phyloP scores from a whole-genome alignment of 2,113 vertebrate genomes.

The Oostethus manadensis region DNA sequence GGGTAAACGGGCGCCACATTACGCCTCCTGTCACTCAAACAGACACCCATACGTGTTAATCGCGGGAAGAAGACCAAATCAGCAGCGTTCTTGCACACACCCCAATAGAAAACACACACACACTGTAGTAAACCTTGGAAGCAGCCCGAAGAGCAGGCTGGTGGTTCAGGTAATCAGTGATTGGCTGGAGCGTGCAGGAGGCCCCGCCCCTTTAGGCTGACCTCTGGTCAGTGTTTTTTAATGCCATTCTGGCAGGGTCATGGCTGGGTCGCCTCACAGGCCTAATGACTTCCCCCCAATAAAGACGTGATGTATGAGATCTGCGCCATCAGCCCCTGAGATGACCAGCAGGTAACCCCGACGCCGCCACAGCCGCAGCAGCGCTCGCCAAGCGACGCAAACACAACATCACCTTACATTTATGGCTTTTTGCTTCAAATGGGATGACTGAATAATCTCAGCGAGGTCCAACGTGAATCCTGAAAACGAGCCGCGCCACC shows the following conservation, averaged over 20 bases:
- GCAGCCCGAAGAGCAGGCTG: conserved; percentile 4
- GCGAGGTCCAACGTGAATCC: background rate
- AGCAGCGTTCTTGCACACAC: background rate
- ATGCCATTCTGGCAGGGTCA: conserved; percentile 63
- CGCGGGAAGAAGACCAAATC: background rate
- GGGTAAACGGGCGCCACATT: conserved; percentile 63
- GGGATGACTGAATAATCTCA: background rate
- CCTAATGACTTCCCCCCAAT: conserved; percentile 77
- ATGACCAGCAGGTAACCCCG: conserved; percentile 61
- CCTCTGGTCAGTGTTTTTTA: conserved; percentile 59
- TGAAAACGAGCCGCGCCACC: background rate
- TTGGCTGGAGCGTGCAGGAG: conserved; percentile 31
- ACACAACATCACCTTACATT: too few species aligned
- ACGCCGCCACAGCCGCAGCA: background rate
- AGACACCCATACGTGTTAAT: conserved; percentile 25
- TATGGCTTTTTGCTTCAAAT: too few species aligned
- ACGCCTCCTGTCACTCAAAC: conserved; percentile 53
- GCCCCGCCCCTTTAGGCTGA: conserved; percentile 48
- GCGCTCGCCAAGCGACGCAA: background rate
- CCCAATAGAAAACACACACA: background rate
- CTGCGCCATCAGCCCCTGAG: conserved; percentile 35
- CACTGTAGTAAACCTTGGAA: conserved; percentile 5
- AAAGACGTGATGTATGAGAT: conserved; percentile 72
- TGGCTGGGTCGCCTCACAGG: conserved; percentile 65
- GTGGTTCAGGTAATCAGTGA: conserved; percentile 21